phyloP scores from a whole-genome alignment of 2,888 invertebrate genomes.

The Drosophila koepferae region DNA sequence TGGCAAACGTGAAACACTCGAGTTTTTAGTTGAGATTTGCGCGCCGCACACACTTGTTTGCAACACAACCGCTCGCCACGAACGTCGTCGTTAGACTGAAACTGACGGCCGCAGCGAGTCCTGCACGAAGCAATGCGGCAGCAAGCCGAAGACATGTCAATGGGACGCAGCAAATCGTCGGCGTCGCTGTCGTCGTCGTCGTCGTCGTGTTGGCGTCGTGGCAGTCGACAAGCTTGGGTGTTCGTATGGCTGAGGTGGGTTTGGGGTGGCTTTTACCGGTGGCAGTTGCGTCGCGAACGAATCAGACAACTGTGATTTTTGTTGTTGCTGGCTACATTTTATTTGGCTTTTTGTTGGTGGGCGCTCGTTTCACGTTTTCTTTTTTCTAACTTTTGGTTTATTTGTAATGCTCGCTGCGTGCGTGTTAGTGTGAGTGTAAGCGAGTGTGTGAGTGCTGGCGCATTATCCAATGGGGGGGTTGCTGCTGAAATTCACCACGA shows the following conservation, averaged over 20 bases:
- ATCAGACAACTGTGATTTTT: constrained; percentile 84
- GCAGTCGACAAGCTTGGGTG: constrained; percentile 10
- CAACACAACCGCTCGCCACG: constrained; percentile 74
- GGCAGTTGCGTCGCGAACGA: constrained; percentile 80
- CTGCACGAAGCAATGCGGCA: constrained; percentile 42
- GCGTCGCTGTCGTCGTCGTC: constrained; percentile 15
- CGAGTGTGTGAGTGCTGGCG: constrained; percentile 42
- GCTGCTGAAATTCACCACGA: constrained; percentile 65
- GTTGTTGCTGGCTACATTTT: constrained; percentile 74
- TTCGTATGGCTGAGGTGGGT: constrained; percentile 22
- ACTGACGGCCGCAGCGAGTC: constrained; percentile 28
- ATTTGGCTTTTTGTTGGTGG: constrained; percentile 72
- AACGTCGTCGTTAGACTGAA: constrained; percentile 77
- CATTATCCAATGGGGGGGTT: constrained; percentile 74
- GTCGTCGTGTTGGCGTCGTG: constrained; percentile 7
- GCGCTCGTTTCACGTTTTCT: constrained; percentile 51
- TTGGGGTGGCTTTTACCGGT: constrained; percentile 43
- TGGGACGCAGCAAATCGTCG: constrained; percentile 63
- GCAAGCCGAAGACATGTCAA: constrained; percentile 61
- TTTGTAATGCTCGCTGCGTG: constrained; percentile 40
- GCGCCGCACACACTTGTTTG: not conserved
- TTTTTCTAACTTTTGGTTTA: constrained; percentile 63
- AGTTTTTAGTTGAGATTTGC: constrained; percentile 2
- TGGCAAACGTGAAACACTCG: constrained; percentile 27
- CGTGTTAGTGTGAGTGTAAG: constrained; percentile 27